These are phyloP conservation scores for Leptodactylus fallax DNA, from an alignment of 2,797 vertebrate species.

Conservation along the genomic window DNA sequence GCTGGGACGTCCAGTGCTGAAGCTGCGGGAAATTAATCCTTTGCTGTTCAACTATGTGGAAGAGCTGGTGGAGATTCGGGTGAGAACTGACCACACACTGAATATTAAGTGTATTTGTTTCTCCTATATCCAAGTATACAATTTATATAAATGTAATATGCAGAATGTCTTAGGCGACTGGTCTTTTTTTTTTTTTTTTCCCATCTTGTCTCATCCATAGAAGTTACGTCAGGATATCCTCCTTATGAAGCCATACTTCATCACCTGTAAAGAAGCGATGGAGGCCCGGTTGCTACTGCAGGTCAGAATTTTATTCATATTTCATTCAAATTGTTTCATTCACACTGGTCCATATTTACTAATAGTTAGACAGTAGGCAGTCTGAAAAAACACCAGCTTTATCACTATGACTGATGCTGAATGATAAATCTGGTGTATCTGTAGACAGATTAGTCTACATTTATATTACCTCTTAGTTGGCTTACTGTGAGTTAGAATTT, in stretches of 20 bases:
- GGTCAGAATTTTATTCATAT: conserved; percentile 72
- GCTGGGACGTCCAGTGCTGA: conserved; percentile 90
- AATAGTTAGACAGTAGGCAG: too few relatives aligned
- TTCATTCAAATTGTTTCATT: too few relatives aligned
- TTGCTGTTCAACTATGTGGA: conserved; percentile 97
- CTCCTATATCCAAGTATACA: neutral
- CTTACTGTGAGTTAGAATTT: too few relatives aligned
- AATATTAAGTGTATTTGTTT: neutral
- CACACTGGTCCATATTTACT: too few relatives aligned
- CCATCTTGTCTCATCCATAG: conserved; percentile 70
- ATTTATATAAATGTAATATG: neutral
- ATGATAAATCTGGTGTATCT: too few relatives aligned
- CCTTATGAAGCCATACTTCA: conserved; percentile 97
- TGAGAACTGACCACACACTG: conserved; percentile 68
- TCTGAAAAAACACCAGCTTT: too few relatives aligned
- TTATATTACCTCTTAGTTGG: too few relatives aligned
- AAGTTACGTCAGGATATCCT: conserved; percentile 97
- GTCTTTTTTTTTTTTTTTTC: neutral
- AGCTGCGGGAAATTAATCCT: conserved; percentile 92
- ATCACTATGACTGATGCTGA: too few relatives aligned
- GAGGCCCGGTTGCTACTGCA: conserved; percentile 91
- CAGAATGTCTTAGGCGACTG: neutral
- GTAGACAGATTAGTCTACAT: too few relatives aligned
- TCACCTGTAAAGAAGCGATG: conserved; percentile 97
- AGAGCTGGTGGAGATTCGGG: conserved; percentile 96